Evolutionary conservation across 1,140 invertebrate genomes (phyloP).

Genomic region (Drosophila sproati): DNA sequence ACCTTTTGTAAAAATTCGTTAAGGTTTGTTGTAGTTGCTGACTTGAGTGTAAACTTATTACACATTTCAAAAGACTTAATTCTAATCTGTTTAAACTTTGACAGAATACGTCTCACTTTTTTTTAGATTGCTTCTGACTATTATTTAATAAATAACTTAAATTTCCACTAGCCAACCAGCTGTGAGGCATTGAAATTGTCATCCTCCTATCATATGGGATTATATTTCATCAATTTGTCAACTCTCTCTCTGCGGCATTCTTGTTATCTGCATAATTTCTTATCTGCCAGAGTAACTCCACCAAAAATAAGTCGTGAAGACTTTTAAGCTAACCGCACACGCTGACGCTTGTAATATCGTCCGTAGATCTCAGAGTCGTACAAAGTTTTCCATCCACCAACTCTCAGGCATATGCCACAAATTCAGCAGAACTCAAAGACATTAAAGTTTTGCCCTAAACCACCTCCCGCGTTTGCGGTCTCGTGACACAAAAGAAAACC

Average conservation of each 20-base stretch:
- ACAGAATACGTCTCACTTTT: too few relatives aligned
- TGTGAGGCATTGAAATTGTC: too few relatives aligned
- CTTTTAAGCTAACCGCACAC: not conserved
- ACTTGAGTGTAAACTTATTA: too few relatives aligned
- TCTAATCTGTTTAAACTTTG: too few relatives aligned
- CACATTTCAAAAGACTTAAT: too few relatives aligned
- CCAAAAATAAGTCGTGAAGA: not conserved
- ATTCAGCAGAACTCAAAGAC: constrained; percentile 64
- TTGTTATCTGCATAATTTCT: not conserved
- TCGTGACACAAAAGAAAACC: constrained; percentile 63
- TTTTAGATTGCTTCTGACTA: too few relatives aligned
- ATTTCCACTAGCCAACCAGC: too few relatives aligned
- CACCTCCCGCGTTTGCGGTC: constrained; percentile 38
- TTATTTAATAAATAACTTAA: too few relatives aligned
- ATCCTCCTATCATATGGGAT: too few relatives aligned
- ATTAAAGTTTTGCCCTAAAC: constrained; percentile 44
- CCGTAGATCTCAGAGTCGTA: constrained; percentile 59
- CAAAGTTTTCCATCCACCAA: constrained; percentile 66
- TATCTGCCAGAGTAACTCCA: not conserved
- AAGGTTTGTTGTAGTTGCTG: not conserved
- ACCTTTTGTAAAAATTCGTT: not conserved
- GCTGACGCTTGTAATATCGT: constrained; percentile 36
- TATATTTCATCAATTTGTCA: not conserved
- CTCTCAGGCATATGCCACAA: constrained; percentile 53
- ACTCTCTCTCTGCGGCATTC: not conserved